A percentile compares a stretch with the other conserved stretches of the same genome.
These are phyloP conservation scores for Butorides virescens DNA, from an alignment of 2,113 vertebrate genomes.

Conservation along the genomic window DNA sequence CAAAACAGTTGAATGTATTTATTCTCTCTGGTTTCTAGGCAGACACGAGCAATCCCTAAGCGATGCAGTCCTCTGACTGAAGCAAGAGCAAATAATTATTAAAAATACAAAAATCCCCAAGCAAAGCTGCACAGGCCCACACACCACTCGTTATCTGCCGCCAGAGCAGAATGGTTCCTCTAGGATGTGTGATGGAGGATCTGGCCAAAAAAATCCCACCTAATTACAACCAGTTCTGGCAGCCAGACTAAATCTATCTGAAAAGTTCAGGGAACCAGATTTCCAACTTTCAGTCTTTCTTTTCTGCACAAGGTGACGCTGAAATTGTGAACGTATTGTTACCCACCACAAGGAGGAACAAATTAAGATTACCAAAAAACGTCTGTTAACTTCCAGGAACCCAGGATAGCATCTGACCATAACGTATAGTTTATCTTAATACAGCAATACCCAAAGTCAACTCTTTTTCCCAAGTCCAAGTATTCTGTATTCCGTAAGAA, in stretches of 20 bases:
- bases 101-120: neutral
- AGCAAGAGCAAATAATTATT: neutral
- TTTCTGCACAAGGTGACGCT: neutral
- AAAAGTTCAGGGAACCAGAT: neutral
- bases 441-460: neutral
- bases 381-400: neutral
- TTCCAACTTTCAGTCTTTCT: neutral
- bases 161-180: neutral
- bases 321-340: neutral
- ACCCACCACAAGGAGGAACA: neutral
- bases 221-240: neutral
- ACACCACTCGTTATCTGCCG: neutral
- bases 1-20: neutral
- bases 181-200: neutral
- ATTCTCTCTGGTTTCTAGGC: neutral
- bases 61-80: neutral
- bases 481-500: neutral
- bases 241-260: neutral
- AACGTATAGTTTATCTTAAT: neutral
- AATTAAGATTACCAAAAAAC: neutral
- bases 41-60: neutral
- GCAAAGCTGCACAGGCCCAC: neutral
- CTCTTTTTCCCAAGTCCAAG: neutral
- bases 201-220: neutral
- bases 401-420: neutral